phyloP scores from a whole-genome alignment of 92 coral and sea anemone genomes.

The Micromussa lordhowensis region DNA sequence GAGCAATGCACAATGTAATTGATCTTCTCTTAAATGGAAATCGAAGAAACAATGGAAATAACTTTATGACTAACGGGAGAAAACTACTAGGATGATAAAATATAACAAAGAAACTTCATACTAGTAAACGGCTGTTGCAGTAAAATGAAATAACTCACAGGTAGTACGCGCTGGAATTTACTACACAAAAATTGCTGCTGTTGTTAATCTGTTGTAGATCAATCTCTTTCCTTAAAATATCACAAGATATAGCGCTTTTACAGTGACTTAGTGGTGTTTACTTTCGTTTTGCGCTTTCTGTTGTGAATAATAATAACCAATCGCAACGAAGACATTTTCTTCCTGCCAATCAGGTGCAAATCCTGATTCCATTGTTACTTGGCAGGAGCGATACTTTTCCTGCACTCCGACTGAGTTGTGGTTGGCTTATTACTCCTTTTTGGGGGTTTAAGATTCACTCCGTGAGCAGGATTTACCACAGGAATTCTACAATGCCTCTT shows the following conservation, averaged over 20 bases:
- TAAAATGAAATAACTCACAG: neutral
- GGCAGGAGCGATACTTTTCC: neutral
- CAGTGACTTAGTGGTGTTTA: neutral
- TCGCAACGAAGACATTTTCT: neutral
- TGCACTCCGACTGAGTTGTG: neutral
- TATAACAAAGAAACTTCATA: neutral
- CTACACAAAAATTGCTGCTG: neutral
- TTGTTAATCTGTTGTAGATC: neutral
- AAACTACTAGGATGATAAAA: neutral
- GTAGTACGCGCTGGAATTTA: neutral
- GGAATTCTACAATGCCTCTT: neutral
- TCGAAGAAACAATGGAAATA: no score
- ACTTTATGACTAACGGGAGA: neutral
- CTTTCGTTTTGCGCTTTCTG: neutral
- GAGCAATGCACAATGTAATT: neutral
- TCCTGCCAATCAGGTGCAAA: neutral
- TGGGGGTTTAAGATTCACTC: neutral
- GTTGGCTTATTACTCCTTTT: neutral
- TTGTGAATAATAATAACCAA: neutral
- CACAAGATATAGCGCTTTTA: neutral
- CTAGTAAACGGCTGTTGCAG: neutral
- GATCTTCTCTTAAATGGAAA: neutral
- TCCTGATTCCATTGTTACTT: neutral
- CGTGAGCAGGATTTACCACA: neutral
- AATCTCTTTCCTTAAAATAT: neutral